These are phyloP conservation scores for Sitta europaea DNA, from an alignment of 2,113 vertebrate species.

Conservation along the genomic window DNA sequence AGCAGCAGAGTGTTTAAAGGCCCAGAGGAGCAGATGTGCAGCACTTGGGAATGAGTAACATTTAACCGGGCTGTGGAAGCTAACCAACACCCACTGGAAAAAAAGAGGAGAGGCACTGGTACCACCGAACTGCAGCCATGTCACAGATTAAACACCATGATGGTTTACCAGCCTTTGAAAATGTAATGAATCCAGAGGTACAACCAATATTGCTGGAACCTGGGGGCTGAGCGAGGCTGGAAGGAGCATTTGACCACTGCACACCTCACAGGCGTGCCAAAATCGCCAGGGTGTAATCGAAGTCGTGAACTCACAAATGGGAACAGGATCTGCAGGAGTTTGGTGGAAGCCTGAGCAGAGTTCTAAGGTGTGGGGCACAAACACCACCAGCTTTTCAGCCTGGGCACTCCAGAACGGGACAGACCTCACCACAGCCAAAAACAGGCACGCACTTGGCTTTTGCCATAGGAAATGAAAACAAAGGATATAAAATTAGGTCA, in stretches of 20 bases:
- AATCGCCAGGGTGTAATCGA: neutral
- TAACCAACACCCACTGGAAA: neutral
- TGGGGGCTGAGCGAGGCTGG: neutral
- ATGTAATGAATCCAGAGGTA: neutral
- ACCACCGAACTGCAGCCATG: neutral
- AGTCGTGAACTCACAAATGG: neutral
- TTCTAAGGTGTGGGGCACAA: neutral
- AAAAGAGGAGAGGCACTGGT: neutral
- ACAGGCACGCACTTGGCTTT: neutral
- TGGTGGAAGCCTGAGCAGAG: neutral
- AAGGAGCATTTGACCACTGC: rapidly evolving
- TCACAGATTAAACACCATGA: neutral
- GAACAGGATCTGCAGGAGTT: neutral
- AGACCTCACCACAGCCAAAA: neutral
- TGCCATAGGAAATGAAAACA: conserved; percentile 35
- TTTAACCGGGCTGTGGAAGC: neutral
- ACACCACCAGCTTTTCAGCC: neutral
- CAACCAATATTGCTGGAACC: neutral
- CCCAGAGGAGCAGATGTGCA: neutral
- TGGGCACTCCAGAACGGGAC: neutral
- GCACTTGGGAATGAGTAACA: neutral
- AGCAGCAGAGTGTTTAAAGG: conserved; percentile 9
- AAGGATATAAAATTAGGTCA: conserved; percentile 20
- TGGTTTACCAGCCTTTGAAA: neutral
- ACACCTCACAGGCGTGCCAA: rapidly evolving